Base-by-base conservation (phyloP, 2,888 invertebrate genomes). In the Orthonevra nobilis region DNA sequence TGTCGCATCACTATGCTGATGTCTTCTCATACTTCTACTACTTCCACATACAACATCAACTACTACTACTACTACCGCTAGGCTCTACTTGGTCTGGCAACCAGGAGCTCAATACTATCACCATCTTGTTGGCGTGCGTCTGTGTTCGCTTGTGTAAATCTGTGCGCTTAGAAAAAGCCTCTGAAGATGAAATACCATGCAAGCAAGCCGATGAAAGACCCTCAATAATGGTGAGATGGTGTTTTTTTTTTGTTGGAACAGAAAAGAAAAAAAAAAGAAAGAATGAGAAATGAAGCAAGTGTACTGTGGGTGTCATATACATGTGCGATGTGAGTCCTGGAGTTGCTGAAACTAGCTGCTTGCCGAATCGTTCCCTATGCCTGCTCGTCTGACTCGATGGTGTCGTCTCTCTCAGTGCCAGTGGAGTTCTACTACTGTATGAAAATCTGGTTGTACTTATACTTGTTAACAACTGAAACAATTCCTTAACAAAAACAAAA, bases 1-100 rank as follows among this genome's bases (percentile, higher is more conserved):
- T 79, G 73, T 79, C 79, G 79, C 79, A 79, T 79, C 72, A 79
- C 48, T 66, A 73, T 79, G 79, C 79, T 79, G 79, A 79, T 79
- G 79, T 79, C 79, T 79, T 79, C 73, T 79, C 79, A 79, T 79
- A 79, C 79, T 79, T 79, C 79, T 79, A 79, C 79, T 79, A 79
- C 77, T 79, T 79, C 73, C 79, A 79, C 79, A 79, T 66, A 79
- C 79, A 79, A 79, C 79, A 79, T 79, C 79, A 79, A 79, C 77
- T 70, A 64, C 72, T 46, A 70, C 36, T 54, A 19, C 70, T 61
- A 54, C 70, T 61, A 64, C 72, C 66, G 61, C 54, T 68, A 79
- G 73, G 73, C 73, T 68, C 40, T 73, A 66, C 79, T 79, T 56
- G 66, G 46, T 77, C 44, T 61, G 60, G 66, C 61, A 64, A 72